These are phyloP conservation scores for Tanaodytes sp. DNA, from an alignment of 2,888 invertebrate genomes.

Conservation along the genomic window DNA sequence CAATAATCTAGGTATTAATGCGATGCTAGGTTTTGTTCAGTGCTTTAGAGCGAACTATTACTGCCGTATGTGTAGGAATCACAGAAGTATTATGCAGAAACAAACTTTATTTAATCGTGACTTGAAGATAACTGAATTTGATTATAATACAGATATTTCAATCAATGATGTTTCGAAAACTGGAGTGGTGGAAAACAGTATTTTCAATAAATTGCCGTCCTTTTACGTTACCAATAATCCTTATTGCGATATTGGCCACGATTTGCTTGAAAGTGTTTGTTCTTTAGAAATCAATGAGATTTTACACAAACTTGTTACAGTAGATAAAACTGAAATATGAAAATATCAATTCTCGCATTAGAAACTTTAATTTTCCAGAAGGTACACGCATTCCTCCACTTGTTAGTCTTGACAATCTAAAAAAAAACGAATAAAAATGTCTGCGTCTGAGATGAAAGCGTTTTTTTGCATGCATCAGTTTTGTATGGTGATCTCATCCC, in stretches of 20 bases:
- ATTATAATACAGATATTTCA: background rate
- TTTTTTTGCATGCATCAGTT: too few relatives aligned
- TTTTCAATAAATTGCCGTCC: conserved; percentile 9
- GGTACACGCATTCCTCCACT: conserved; percentile 20
- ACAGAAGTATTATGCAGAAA: background rate
- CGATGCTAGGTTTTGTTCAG: conserved; percentile 21
- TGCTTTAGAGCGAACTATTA: conserved; percentile 23
- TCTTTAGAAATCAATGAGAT: conserved; percentile 30
- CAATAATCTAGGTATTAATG: conserved; percentile 30
- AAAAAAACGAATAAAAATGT: too few relatives aligned
- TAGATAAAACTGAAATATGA: conserved; percentile 11
- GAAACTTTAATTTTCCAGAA: conserved; percentile 25
- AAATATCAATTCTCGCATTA: conserved; percentile 19
- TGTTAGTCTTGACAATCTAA: conserved; percentile 21
- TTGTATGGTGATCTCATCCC: too few relatives aligned
- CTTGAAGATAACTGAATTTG: background rate
- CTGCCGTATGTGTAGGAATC: conserved; percentile 11
- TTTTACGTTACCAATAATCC: conserved; percentile 24
- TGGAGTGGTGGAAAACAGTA: conserved; percentile 4
- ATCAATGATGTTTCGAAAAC: too few relatives aligned
- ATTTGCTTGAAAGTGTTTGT: conserved; percentile 46
- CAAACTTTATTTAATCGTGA: background rate
- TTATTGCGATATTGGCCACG: conserved; percentile 41
- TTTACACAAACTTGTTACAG: conserved; percentile 25
- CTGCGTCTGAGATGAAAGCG: too few relatives aligned